Evolutionary conservation across 2,888 invertebrate species (phyloP), one percentile per base, ranked within the genome.

Genomic region (Nemurella pictetii): DNA sequence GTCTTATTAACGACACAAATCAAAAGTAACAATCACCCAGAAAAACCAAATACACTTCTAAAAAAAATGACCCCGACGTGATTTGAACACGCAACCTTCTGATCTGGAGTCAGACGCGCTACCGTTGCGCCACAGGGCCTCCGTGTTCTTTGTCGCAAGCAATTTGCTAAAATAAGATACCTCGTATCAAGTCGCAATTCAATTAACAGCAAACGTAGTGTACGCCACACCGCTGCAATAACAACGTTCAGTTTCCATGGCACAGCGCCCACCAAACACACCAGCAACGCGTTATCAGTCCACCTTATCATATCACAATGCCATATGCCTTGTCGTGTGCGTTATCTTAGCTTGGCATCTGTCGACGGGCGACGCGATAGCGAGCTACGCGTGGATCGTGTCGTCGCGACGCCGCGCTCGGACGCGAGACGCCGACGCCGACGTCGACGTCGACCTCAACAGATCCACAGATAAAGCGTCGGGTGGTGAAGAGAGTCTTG

Each of bases 321-420:
- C 4, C 75, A 75, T 25, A 75, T 75, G 75, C 5, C 75, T 27
- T 75, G 28, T 75, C 75, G 75, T 75, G 75, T 25, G 26, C 75
- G 26, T 12, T 75, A 75, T 75, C 75, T 75, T 75, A 75, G 75
- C 75, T 75, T 28, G 7, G 75, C 27, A 75, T 75, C 75, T 75
- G 27, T 26, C 75, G 55, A 20, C 9, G 55, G 27, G 9, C 75
- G 55, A 20, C 9, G 55, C 55, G 55, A 55, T 55, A 55, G 55
- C 12, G 55, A 12, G 55, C 55, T 12, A 55, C 55, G 55, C 55
- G 9, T 12, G 55, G 15, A 55, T 55, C n/a, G 55, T 55, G 55
- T 55, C 55, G 55, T 55, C 55, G 55, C 55, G 55, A 35, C 35
- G 4, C 35, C 35, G 35, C 4, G 5, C 5, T 35, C 35, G 35